Base-by-base conservation (phyloP, 2,888 invertebrate species). In the Thelaira solivaga region DNA sequence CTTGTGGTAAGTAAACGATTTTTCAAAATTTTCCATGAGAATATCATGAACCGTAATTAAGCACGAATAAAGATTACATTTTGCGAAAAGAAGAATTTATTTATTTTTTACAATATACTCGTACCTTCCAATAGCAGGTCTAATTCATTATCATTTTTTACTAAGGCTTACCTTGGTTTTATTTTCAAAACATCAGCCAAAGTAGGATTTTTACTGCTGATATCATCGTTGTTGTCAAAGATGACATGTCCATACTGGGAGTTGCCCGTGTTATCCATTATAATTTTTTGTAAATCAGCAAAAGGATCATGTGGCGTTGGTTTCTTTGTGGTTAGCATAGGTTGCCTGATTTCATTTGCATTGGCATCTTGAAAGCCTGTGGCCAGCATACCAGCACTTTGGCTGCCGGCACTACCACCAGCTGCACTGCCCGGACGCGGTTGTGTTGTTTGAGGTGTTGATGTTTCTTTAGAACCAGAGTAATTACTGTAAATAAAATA, bases 171-270 rank as follows among this genome's bases (percentile, higher is more conserved):
- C 91, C 89, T 88, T 47, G 88, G 82, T 80, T 86, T 84, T 36
- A 90, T 85, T 69, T 89, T 92, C 84, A 93, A 92, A 88, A 95
- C 88, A 83, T 94, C 92, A 0, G 91, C 93, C 73, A 96, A 90
- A 3, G 92, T 93, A 0, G 94, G 95, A 87, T 94, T 94, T 79
- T 92, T 88, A 18, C 77, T 77, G 18, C 80, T 69, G 69, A 91
- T 91, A 11, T 91, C 90, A 77, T 92, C 88, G 10, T 76, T 65
- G 11, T 41, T 71, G 26, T 89, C 89, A 72, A 89, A 85, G 41
- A 91, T 85, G 11, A 91, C 90, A 76, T 88, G 88, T 5, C 83
- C 77, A 61, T 86, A 86, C 55, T 86, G 86, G 3, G 39, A 49
- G 74, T 82, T 83, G 4, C 81, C 76, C 2, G 83, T 68, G 26